These are phyloP conservation scores for Yasuhikotakia modesta DNA, from an alignment of 2,797 vertebrate genomes.

Conservation along the genomic window DNA sequence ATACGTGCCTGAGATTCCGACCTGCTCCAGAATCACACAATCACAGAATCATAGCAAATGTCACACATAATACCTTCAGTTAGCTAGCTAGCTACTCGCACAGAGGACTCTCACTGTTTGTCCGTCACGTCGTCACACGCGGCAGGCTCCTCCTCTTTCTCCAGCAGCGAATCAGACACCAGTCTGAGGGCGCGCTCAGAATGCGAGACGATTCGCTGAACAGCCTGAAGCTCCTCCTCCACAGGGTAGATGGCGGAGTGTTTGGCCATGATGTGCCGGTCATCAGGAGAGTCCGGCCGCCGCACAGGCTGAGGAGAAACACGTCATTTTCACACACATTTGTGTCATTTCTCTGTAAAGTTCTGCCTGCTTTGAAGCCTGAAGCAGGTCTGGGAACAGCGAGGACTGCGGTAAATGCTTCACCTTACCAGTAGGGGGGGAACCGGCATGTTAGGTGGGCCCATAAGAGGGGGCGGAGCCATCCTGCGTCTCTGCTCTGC, in stretches of 20 bases:
- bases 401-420: not conserved
- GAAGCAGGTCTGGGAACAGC: not conserved
- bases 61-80: not conserved
- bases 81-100: no score
- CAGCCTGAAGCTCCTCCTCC: slow-evolving; percentile 82
- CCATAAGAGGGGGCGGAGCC: slow-evolving; percentile 74
- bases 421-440: slow-evolving; percentile 76
- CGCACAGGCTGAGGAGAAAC: slow-evolving; percentile 68
- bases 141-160: slow-evolving; percentile 61
- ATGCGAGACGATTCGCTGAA: slow-evolving; percentile 83
- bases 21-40: slow-evolving; percentile 50
- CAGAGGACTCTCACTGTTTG: slow-evolving; percentile 45
- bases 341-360: no score
- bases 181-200: slow-evolving; percentile 81
- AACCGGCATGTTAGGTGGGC: slow-evolving; percentile 74
- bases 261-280: slow-evolving; percentile 84
- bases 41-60: no score
- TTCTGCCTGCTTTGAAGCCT: not conserved
- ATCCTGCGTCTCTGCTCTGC: slow-evolving; percentile 73
- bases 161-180: slow-evolving; percentile 81
- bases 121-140: not conserved
- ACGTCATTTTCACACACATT: no score
- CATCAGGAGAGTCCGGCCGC: slow-evolving; percentile 78
- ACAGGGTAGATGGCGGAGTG: slow-evolving; percentile 84
- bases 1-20: slow-evolving; percentile 66